Evolutionary conservation across 2,888 invertebrate genomes (phyloP).

Genomic region (Hydroisotoma schaefferi): DNA sequence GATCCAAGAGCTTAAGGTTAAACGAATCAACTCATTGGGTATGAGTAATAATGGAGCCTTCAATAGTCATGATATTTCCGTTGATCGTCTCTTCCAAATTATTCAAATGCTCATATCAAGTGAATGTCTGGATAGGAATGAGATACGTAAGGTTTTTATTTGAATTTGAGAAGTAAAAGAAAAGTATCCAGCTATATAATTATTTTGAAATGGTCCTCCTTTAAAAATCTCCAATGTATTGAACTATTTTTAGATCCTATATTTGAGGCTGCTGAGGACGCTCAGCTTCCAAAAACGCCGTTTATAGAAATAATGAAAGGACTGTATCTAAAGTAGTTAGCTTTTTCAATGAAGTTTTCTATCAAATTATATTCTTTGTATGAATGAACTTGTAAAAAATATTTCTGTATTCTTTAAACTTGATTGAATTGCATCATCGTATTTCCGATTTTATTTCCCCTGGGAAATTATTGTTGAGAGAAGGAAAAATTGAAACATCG

Average conservation of each 20-base stretch:
- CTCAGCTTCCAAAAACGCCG: slow-evolving; percentile 28
- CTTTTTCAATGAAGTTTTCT: too few species aligned
- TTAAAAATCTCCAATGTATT: neutral
- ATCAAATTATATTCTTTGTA: too few species aligned
- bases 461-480: too few species aligned
- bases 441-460: too few species aligned
- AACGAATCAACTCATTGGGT: slow-evolving; percentile 23
- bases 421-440: too few species aligned
- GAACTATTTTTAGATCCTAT: slow-evolving; percentile 33
- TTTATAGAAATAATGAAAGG: slow-evolving; percentile 38
- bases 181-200: neutral
- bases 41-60: slow-evolving; percentile 15
- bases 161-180: neutral
- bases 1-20: slow-evolving; percentile 42
- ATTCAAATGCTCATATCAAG: slow-evolving; percentile 43
- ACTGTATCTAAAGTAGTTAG: slow-evolving; percentile 23
- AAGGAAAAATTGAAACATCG: too few species aligned
- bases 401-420: too few species aligned
- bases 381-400: too few species aligned
- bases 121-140: slow-evolving; percentile 44
- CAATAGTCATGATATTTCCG: slow-evolving; percentile 20
- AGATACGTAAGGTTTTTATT: slow-evolving; percentile 41
- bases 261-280: slow-evolving; percentile 39
- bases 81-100: slow-evolving; percentile 40
- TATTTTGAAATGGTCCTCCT: neutral